phyloP scores from a whole-genome alignment of 2,113 vertebrate species.

The Corvus hawaiiensis region DNA sequence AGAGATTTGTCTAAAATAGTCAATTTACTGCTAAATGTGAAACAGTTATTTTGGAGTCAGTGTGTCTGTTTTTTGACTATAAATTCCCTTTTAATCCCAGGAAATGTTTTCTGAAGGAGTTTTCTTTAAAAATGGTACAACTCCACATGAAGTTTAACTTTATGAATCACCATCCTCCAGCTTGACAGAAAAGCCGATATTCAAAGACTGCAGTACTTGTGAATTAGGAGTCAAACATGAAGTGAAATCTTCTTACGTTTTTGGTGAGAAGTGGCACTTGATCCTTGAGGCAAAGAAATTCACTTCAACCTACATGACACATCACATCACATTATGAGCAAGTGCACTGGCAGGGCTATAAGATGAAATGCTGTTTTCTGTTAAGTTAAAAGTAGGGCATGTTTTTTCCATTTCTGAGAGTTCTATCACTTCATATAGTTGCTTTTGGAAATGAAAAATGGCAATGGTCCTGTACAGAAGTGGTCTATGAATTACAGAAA shows the following conservation, averaged over 20 bases:
- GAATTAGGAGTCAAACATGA: constrained; percentile 33
- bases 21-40: neutral
- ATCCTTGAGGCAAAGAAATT: constrained; percentile 37
- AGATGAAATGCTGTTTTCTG: constrained; percentile 28
- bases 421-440: constrained; percentile 15
- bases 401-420: neutral
- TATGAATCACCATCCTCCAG: neutral
- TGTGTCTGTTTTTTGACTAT: neutral
- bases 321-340: constrained; percentile 3
- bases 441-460: constrained; percentile 29
- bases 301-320: constrained; percentile 8
- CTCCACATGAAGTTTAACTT: neutral
- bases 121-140: neutral
- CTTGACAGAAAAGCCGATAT: constrained; percentile 9
- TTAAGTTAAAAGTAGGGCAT: constrained; percentile 29
- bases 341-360: constrained; percentile 6
- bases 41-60: neutral
- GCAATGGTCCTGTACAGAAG: neutral
- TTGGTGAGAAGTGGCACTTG: constrained; percentile 29
- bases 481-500: neutral
- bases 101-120: neutral
- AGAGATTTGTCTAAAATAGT: neutral
- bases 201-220: neutral
- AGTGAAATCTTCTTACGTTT: constrained; percentile 11
- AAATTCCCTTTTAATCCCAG: neutral